Evolutionary conservation across 2,888 invertebrate genomes (phyloP).

Genomic region (Pilophorus perplexus): DNA sequence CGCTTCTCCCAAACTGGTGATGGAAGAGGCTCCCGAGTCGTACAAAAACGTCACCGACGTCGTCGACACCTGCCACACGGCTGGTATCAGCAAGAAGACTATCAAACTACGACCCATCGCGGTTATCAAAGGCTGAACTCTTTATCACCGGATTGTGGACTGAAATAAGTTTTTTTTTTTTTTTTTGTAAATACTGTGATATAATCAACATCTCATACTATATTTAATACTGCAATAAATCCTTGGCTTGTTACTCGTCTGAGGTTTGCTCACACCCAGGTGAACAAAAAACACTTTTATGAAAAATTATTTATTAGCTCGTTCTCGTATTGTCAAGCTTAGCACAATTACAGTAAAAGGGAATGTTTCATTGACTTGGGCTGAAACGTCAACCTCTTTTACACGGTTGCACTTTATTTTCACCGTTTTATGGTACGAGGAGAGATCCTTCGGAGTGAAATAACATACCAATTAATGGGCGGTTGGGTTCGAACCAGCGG

Average conservation of each 20-base stretch:
- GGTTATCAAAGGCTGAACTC: slow-evolving; percentile 88
- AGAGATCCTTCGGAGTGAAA: too few species aligned
- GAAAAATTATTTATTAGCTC: too few species aligned
- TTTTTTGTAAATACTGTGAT: slow-evolving; percentile 23
- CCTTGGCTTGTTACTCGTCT: slow-evolving; percentile 5
- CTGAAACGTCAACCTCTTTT: too few species aligned
- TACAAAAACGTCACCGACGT: slow-evolving; percentile 99
- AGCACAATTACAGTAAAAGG: too few species aligned
- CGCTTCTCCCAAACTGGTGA: slow-evolving; percentile 97
- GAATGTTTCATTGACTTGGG: too few species aligned
- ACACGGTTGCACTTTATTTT: too few species aligned
- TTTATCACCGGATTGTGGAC: not conserved
- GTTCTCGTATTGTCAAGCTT: too few species aligned
- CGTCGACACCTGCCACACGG: slow-evolving; percentile 95
- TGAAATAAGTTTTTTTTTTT: not conserved
- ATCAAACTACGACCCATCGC: slow-evolving; percentile 96
- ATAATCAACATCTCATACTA: not conserved
- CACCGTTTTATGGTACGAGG: too few species aligned
- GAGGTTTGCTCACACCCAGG: too few species aligned
- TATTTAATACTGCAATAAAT: not conserved
- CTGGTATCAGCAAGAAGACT: slow-evolving; percentile 94
- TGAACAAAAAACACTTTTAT: too few species aligned
- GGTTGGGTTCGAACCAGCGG: too few species aligned
- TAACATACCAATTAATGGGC: too few species aligned
- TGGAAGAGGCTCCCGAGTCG: slow-evolving; percentile 99